Conservation (phyloP, 2,888 invertebrate species). For the Andrena marginata region DNA sequence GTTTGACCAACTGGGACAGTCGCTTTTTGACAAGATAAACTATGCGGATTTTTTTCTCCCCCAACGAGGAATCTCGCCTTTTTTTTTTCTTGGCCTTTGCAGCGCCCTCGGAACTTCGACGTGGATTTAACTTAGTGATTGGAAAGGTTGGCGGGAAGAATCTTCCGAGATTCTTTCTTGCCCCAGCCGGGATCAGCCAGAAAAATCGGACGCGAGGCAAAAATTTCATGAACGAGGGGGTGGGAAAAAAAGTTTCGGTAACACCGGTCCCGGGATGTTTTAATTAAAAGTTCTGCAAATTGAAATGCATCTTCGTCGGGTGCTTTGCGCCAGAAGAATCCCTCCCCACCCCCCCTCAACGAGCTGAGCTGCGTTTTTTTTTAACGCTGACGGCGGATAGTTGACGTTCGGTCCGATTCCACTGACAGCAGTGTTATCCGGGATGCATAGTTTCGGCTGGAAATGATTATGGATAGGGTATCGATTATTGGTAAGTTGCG, state of each 20-base stretch:
- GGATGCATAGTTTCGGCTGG: no score
- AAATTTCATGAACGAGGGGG: constrained; percentile 12
- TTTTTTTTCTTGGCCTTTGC: neutral
- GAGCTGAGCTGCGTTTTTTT: no score
- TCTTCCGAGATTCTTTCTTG: constrained; percentile 17
- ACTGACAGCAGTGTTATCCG: constrained; percentile 7
- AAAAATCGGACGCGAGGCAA: constrained; percentile 24
- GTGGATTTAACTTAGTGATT: constrained; percentile 14
- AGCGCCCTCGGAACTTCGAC: constrained; percentile 3
- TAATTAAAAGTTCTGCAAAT: constrained; percentile 35
- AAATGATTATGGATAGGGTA: neutral
- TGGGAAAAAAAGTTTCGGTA: constrained; percentile 27
- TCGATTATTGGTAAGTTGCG: neutral
- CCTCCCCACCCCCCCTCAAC: no score
- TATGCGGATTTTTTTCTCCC: neutral
- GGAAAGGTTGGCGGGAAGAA: constrained; percentile 16
- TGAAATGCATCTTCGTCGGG: constrained; percentile 3
- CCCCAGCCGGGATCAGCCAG: neutral
- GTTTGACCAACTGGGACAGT: constrained; percentile 1
- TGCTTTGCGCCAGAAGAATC: no score
- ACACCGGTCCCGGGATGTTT: constrained; percentile 24
- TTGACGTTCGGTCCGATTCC: no score
- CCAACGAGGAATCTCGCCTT: neutral
- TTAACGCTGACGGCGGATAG: no score
- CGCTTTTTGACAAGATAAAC: constrained; percentile 10